Percentiles rank a stretch among this genome's conserved stretches.
Conservation (phyloP, 1,140 invertebrate species). For the Lepidurus couesii region DNA sequence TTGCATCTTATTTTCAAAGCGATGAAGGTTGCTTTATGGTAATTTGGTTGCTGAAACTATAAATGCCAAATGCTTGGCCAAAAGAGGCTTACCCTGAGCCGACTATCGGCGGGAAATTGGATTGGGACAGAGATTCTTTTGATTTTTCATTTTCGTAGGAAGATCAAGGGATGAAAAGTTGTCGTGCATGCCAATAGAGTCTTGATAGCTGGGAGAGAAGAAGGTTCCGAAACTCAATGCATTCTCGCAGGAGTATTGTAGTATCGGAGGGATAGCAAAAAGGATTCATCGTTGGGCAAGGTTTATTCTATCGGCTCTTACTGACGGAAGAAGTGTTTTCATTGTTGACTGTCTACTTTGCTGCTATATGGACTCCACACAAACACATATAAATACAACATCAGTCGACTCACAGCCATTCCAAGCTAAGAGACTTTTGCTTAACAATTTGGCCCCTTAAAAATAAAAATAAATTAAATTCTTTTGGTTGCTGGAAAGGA, state of each 20-base stretch:
- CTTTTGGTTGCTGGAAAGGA: background rate
- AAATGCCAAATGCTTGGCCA: conserved; percentile 18
- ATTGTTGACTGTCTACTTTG: background rate
- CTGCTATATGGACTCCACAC: background rate
- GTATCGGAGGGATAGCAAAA: background rate
- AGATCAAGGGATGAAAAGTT: conserved; percentile 22
- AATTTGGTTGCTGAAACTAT: conserved; percentile 22
- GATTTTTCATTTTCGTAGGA: conserved; percentile 19
- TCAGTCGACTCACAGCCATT: background rate
- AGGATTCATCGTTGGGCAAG: background rate
- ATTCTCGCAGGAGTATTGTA: background rate
- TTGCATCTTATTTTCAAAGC: conserved; percentile 19
- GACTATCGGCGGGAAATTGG: conserved; percentile 20
- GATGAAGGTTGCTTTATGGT: conserved; percentile 18
- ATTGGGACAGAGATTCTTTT: conserved; percentile 19
- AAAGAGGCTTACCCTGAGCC: conserved; percentile 20
- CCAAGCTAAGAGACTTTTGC: background rate
- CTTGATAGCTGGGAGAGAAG: background rate
- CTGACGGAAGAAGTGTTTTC: background rate
- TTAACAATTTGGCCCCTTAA: background rate
- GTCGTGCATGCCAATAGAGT: conserved; percentile 17
- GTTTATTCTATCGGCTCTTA: background rate
- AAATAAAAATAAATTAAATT: too few species aligned
- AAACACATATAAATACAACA: background rate
- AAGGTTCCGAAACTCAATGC: background rate